Conservation (phyloP, 1,140 invertebrate genomes). For the Saccostrea echinata region DNA sequence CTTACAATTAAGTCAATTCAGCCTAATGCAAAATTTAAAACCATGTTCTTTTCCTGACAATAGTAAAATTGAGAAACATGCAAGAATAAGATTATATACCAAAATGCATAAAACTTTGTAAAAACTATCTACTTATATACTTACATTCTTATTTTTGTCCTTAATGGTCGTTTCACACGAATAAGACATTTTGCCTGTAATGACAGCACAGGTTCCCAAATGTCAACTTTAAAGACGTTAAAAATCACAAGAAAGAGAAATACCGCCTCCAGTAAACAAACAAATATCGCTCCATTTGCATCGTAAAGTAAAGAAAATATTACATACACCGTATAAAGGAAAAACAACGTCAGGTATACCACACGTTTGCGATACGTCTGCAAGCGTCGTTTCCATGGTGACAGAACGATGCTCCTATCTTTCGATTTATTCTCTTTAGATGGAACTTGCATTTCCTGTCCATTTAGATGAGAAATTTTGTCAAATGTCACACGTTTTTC, state of each 20-base stretch:
- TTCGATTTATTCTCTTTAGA: not conserved
- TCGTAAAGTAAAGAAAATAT: not conserved
- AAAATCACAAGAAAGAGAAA: slow-evolving; percentile 4
- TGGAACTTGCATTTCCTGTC: not conserved
- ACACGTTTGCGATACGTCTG: not conserved
- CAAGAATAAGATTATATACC: too few relatives aligned
- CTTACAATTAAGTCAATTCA: too few relatives aligned
- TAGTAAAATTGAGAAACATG: too few relatives aligned
- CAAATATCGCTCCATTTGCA: not conserved
- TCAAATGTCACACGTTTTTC: not conserved
- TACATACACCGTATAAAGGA: not conserved
- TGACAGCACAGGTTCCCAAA: not conserved
- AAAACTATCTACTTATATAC: not conserved
- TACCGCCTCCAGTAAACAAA: not conserved
- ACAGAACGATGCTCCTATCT: not conserved
- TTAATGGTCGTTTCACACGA: not conserved
- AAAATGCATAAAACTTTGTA: too few relatives aligned
- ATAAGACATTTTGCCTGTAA: not conserved
- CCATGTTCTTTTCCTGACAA: too few relatives aligned
- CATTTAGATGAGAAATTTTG: not conserved
- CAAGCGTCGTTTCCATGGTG: slow-evolving; percentile 26
- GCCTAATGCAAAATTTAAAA: too few relatives aligned
- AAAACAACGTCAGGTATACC: not conserved
- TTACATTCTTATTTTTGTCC: slow-evolving; percentile 17
- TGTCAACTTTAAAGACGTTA: slow-evolving; percentile 18